Base-by-base conservation (phyloP, 2,113 vertebrate species). In the Saccopteryx leptura region DNA sequence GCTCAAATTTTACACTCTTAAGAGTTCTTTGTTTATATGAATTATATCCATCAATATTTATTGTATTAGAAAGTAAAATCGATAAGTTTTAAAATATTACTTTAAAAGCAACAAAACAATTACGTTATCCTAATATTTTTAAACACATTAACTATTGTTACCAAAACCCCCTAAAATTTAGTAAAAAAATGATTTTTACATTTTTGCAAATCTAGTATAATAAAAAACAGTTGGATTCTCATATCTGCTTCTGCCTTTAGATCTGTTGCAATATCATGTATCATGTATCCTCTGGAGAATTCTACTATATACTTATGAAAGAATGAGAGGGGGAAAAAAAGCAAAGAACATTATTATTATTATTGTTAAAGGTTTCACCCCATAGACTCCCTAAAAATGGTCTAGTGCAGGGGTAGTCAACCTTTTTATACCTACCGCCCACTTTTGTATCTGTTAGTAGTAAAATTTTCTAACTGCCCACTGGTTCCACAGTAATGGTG, bases 141-240 rank as follows among this genome's bases (percentile, higher is more conserved):
- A 72, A 50, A 66, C 26, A 81, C 95, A 94, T 84, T 61, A 71
- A 58, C 14, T 85, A 28, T 13, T 66, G 72, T 79, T 82, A 78
- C 69, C 52, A 79, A 96, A 96, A 79, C 11, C 83, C 90, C 90
- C 69, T 4, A 85, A 93, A 89, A 72, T 31, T 80, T 54, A 12
- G 19, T 54, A 63, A 83, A 66, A 89, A 90, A 88, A 75, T 84
- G 33, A 82, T 50, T 66, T 71, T 88, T 58, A 90, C 5, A 33
- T 88, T 93, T 89, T 86, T 82, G 28, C 50, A 93, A 95, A 95
- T 68, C 6, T 83, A 26, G 26, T 33, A 31, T 75, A 21, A 90
- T 3, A 72, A 28, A 82, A 87, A 39, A 91, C 46, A 71, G 15
- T 0, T 85, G 17, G 60, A 26, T 56, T 86, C 28, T 89, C 24